Evolutionary conservation across 2,113 vertebrate species (phyloP).

Genomic region (Tychaedon coryphoeus): DNA sequence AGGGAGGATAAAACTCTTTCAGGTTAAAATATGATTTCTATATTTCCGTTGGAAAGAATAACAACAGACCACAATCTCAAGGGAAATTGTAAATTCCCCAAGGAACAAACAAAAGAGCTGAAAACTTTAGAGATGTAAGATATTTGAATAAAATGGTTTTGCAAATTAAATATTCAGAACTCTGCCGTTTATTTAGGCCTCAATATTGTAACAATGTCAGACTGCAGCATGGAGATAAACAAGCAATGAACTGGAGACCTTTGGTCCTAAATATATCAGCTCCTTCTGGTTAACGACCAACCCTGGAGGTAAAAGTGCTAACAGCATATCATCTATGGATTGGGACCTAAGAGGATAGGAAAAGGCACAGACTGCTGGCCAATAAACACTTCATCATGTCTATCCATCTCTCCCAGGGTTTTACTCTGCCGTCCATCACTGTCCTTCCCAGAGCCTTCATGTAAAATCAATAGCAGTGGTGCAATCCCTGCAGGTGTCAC

Average conservation of each 20-base stretch:
- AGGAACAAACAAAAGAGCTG: not conserved
- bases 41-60: slow-evolving; percentile 19
- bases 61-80: not conserved
- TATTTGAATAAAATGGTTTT: not conserved
- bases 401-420: slow-evolving; percentile 26
- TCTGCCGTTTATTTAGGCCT: not conserved
- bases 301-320: slow-evolving; percentile 35
- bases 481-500: not conserved
- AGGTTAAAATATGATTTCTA: slow-evolving; percentile 10
- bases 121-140: not conserved
- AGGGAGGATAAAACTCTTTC: slow-evolving; percentile 27
- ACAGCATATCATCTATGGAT: slow-evolving; percentile 29
- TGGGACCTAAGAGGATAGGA: slow-evolving; percentile 30
- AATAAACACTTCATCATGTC: slow-evolving; percentile 59
- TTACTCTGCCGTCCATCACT: slow-evolving; percentile 20
- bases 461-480: slow-evolving; percentile 34
- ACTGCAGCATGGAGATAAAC: not conserved
- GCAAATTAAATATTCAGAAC: not conserved
- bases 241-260: slow-evolving; percentile 40
- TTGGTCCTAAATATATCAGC: slow-evolving; percentile 34
- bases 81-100: not conserved
- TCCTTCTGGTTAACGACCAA: slow-evolving; percentile 40
- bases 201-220: not conserved
- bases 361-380: slow-evolving; percentile 30
- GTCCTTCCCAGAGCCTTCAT: not conserved